Evolutionary conservation across 2,113 vertebrate species (phyloP).

Genomic region (Sakesphorus luctuosus): DNA sequence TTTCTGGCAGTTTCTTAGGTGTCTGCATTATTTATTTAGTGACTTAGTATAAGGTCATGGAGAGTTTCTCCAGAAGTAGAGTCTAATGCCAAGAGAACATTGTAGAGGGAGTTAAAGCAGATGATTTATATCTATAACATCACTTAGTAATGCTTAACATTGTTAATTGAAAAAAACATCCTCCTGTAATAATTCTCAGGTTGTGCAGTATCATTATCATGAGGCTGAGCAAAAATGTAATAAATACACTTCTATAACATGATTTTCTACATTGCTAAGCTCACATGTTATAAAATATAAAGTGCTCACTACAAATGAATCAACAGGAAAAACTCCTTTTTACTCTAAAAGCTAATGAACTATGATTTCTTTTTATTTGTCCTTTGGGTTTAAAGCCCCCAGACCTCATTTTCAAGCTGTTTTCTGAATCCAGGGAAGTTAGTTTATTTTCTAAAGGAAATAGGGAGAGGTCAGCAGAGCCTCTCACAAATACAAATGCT

Average conservation of each 20-base stretch:
- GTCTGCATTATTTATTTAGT: constrained; percentile 54
- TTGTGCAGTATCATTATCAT: neutral
- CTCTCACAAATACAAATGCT: neutral
- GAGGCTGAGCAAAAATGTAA: neutral
- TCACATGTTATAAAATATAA: neutral
- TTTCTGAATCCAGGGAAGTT: neutral
- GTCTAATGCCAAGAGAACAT: neutral
- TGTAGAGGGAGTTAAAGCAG: neutral
- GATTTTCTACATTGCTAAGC: neutral
- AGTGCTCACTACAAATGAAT: neutral
- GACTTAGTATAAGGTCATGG: neutral
- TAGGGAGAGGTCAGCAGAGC: neutral
- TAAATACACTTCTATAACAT: neutral
- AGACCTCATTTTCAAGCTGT: neutral
- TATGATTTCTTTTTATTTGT: constrained; percentile 33
- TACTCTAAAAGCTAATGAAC: constrained; percentile 6
- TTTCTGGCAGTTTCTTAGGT: constrained; percentile 25
- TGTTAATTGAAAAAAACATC: constrained; percentile 33
- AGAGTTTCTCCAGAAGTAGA: neutral
- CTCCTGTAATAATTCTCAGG: neutral
- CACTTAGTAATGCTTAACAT: neutral
- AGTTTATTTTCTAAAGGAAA: neutral
- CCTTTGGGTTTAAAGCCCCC: constrained; percentile 19
- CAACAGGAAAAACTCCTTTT: neutral
- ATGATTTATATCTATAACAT: neutral